Base-by-base conservation (phyloP, 2,888 invertebrate genomes). In the Melitaea athalia region DNA sequence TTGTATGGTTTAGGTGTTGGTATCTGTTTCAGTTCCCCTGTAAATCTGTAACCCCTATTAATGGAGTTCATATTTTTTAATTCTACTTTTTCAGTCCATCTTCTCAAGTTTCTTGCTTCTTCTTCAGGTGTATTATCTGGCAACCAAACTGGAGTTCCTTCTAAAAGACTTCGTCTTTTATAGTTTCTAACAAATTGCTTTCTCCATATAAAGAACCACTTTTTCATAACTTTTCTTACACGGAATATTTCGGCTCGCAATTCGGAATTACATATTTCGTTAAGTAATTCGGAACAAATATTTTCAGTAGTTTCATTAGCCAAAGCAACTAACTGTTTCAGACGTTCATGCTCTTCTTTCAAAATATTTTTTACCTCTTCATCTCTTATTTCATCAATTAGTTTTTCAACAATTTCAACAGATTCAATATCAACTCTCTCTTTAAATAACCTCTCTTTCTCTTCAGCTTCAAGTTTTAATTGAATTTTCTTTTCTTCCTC, bases 101-200 rank as follows among this genome's bases (percentile, higher is more conserved):
- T 79, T 70, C 82, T 84, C 60, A 92, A 79, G 70, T 70, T 65
- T 24, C 68, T 67, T 42, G 92, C 92, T 78, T 89, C 86, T 78
- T 91, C 84, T n/a, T 77, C 15, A 15, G 89, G 86, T 38, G 87
- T 87, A 70, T 83, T 82, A 24, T 82, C 79, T 50, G 89, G 78
- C 64, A 93, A 72, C 93, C 93, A 93, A 50, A 92, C 85, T 7
- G 93, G 93, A 4, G 92, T 92, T 62, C 88, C 85, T 73, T 91
- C 87, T 38, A 93, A 78, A 43, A 91, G 78, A 62, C 72, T 81
- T 59, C 92, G 79, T 72, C 92, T 79, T 76, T 85, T 89, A 50
- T 80, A 74, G 73, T 92, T 92, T 72, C 86, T 83, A 4, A 76
- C 62, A 52, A 83, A 85, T 60, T 90, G 82, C 65, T 78, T 81